Evolutionary conservation across 2,797 vertebrate genomes (phyloP).

Genomic region (Sorex maritimensis): DNA sequence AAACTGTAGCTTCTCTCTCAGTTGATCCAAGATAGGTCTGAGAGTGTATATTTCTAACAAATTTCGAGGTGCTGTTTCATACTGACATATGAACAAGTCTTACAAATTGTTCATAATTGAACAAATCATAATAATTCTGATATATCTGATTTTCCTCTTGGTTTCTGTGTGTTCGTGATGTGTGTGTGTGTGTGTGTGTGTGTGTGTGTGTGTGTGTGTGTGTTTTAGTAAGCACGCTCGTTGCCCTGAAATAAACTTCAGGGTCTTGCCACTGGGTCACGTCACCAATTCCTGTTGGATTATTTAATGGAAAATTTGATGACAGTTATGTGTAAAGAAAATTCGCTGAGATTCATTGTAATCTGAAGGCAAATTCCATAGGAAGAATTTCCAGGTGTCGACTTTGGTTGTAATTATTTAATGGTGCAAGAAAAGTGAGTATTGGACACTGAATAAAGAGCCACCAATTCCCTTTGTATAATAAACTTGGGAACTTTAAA

Average conservation of each 20-base stretch:
- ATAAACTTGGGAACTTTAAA: background rate
- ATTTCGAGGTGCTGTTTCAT: background rate
- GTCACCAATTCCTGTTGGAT: background rate
- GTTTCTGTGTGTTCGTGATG: no score
- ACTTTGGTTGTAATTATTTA: slow-evolving; percentile 15
- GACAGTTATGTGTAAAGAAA: background rate
- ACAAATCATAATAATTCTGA: no score
- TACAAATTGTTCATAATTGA: no score
- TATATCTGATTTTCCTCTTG: background rate
- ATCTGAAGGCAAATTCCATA: slow-evolving; percentile 31
- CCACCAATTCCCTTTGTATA: slow-evolving; percentile 19
- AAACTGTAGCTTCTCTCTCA: slow-evolving; percentile 16
- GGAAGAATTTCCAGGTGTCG: background rate
- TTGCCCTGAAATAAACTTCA: no score
- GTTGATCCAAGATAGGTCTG: background rate
- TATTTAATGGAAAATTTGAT: background rate
- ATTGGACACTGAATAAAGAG: background rate
- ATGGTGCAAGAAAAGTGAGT: background rate
- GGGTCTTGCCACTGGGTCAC: no score
- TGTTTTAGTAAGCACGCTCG: no score
- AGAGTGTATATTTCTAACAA: background rate
- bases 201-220: no score
- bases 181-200: no score
- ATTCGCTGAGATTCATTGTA: background rate
- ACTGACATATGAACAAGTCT: background rate